Evolutionary conservation across 2,888 invertebrate species (phyloP).

Genomic region (Drosophila quasianomalipes): DNA sequence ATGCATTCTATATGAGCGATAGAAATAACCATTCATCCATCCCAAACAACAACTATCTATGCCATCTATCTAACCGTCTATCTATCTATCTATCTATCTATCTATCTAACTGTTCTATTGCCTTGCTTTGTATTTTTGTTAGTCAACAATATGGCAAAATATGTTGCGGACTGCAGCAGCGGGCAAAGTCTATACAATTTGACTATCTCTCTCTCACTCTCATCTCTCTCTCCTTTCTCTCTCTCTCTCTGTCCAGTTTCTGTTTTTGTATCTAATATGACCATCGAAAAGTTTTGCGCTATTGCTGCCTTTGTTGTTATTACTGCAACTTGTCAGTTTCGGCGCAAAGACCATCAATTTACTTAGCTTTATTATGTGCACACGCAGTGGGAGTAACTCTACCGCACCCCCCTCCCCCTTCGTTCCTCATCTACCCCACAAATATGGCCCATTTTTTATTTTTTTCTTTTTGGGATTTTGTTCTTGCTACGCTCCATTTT

Average conservation of each 20-base stretch:
- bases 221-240: not conserved
- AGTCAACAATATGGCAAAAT: slow-evolving; percentile 46
- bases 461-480: slow-evolving; percentile 14
- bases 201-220: not conserved
- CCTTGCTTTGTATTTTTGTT: slow-evolving; percentile 20
- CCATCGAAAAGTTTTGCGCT: slow-evolving; percentile 69
- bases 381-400: slow-evolving; percentile 66
- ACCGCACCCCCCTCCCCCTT: too few relatives aligned
- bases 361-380: slow-evolving; percentile 81
- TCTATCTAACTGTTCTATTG: slow-evolving; percentile 45
- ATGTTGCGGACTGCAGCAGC: slow-evolving; percentile 14
- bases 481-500: slow-evolving; percentile 22
- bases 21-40: slow-evolving; percentile 46
- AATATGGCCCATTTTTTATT: slow-evolving; percentile 12
- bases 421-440: not conserved
- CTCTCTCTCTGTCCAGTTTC: slow-evolving; percentile 27
- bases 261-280: slow-evolving; percentile 54
- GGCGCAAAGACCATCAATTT: slow-evolving; percentile 80
- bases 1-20: slow-evolving; percentile 44
- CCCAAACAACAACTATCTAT: slow-evolving; percentile 34
- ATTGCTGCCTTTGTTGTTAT: slow-evolving; percentile 39
- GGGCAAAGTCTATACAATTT: slow-evolving; percentile 27
- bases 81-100: slow-evolving; percentile 30
- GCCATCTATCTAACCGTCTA: slow-evolving; percentile 40
- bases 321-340: slow-evolving; percentile 79